A percentile compares a stretch with the other conserved stretches of the same genome.
Evolutionary conservation across 2,797 vertebrate genomes (phyloP).

Genomic region (Argya squamiceps): DNA sequence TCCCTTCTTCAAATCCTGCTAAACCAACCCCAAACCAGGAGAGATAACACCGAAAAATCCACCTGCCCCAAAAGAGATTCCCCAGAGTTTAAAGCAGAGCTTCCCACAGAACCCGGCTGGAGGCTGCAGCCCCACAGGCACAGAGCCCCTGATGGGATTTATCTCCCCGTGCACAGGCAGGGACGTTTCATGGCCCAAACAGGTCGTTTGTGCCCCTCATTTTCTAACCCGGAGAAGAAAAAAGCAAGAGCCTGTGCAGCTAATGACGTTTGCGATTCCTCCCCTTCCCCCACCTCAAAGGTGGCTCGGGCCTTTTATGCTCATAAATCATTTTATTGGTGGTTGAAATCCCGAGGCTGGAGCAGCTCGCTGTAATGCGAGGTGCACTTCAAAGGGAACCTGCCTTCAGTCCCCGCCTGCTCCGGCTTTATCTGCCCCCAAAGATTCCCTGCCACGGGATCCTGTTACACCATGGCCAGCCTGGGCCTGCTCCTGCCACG

Average conservation of each 20-base stretch:
- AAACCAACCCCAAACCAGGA: too few relatives aligned
- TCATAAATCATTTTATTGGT: constrained; percentile 69
- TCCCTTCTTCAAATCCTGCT: too few relatives aligned
- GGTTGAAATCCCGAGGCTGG: constrained; percentile 39
- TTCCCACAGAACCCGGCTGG: background rate
- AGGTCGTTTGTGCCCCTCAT: constrained; percentile 2
- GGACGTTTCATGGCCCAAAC: background rate
- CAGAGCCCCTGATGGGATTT: background rate
- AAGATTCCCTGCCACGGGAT: constrained; percentile 58
- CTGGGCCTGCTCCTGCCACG: background rate
- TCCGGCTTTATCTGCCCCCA: constrained; percentile 61
- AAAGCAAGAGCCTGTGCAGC: background rate
- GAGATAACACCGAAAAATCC: background rate
- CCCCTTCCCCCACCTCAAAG: constrained; percentile 5
- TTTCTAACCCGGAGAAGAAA: background rate
- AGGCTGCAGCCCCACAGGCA: background rate
- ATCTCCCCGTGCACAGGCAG: background rate
- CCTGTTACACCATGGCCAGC: constrained; percentile 48
- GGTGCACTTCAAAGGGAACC: constrained; percentile 62
- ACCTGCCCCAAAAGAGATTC: background rate
- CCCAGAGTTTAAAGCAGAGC: background rate
- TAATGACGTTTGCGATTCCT: background rate
- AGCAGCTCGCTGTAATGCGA: constrained; percentile 22
- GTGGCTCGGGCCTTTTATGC: constrained; percentile 54
- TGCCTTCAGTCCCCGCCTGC: constrained; percentile 28